Base-by-base conservation (phyloP, 53 echinoderm and acorn worm species). In the Patiria pectinifera region DNA sequence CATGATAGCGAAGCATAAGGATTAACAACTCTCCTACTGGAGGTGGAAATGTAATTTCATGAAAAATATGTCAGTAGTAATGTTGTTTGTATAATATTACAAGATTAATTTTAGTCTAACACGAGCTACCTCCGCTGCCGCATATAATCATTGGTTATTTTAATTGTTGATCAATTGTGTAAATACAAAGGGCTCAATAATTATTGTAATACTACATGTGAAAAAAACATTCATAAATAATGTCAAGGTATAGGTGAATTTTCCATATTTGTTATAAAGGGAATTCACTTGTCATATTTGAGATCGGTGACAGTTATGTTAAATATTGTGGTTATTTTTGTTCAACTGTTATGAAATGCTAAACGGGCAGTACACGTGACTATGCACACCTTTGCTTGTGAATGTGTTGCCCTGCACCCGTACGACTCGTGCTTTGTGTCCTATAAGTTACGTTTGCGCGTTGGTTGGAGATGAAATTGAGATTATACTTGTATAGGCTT, bases 131-230 rank as follows among this genome's bases (percentile, higher is more conserved):
- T 83, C 83, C 53, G 23, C 23, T 25, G 83, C 45, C 22, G 83
- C 83, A 83, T 53, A 53, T 83, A 47, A 83, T 83, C 83, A 83
- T 58, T 83, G 83, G 83, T 59, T 83, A n/a, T 80, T 76, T 25
- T 11, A 47, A 80, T 11, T 45, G 48, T 80, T 46, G 48, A 80
- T 80, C 66, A 48, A 11, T 83, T 83, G 16, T 83, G 83, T 83
- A 83, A 83, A 83, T 83, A 83, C 22, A n/a, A 46, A 83, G 45
- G 46, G 46, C 45, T 46, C 48, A 47, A 47, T 80, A 14, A 43
- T 44, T 80, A 45, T 15, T 46, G 45, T 45, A 35, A 47, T 14
- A 80, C 80, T 14, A 80, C 80, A 80, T 80, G 26, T 80, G 0
- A 12, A 45, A 13, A 24, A 80, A 80, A 35, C 35, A 35, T 35